These are phyloP conservation scores for Drosophila anceps DNA, from an alignment of 2,888 invertebrate species.

Conservation along the genomic window DNA sequence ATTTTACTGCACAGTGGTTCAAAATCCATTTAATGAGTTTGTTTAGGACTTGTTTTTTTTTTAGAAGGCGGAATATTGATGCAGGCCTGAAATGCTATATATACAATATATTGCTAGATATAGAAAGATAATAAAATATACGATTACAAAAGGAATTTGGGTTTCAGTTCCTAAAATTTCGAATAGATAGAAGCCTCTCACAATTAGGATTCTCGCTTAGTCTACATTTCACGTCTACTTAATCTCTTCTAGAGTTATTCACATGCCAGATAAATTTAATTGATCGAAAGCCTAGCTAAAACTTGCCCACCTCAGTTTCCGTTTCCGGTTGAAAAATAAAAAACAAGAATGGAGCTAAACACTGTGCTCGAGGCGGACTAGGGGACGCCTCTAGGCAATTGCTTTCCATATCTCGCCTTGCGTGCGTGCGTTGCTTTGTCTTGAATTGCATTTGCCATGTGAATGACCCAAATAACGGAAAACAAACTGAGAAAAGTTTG, in stretches of 20 bases:
- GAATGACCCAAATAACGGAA: conserved; percentile 85
- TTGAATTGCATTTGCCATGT: conserved; percentile 75
- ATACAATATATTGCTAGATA: neutral
- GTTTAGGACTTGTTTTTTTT: no score
- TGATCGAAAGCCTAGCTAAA: conserved; percentile 30
- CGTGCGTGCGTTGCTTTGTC: conserved; percentile 59
- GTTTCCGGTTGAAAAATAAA: conserved; percentile 51
- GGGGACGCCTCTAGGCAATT: conserved; percentile 2
- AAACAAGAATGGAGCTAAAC: conserved; percentile 18
- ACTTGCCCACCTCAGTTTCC: conserved; percentile 74
- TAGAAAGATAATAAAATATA: neutral
- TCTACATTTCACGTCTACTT: neutral
- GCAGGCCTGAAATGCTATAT: neutral
- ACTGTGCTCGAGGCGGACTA: conserved; percentile 34
- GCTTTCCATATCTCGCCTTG: conserved; percentile 33
- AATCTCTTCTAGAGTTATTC: conserved; percentile 22
- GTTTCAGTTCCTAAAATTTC: neutral
- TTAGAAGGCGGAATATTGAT: no score
- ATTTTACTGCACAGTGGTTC: conserved; percentile 41
- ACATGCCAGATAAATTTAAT: neutral
- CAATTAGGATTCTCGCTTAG: neutral
- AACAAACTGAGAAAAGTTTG: conserved; percentile 66
- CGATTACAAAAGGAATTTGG: neutral
- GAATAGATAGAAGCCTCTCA: neutral
- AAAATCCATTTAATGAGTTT: neutral